phyloP scores from a whole-genome alignment of 2,888 invertebrate genomes.

The Tiphia femorata region DNA sequence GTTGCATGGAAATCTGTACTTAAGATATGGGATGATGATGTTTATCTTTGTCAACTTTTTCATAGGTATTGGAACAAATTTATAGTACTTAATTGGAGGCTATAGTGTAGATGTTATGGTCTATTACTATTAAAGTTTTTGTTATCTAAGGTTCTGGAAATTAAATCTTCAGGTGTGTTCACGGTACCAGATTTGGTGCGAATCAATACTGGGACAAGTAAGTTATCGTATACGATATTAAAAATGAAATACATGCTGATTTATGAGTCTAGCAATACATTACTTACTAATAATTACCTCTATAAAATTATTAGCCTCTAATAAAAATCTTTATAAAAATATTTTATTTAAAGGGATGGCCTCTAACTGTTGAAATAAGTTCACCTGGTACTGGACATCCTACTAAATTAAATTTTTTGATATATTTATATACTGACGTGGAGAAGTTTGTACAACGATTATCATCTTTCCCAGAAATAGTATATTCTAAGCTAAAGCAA shows the following conservation, averaged over 20 bases:
- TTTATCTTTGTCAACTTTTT: constrained; percentile 83
- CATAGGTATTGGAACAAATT: constrained; percentile 68
- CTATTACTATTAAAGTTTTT: background rate
- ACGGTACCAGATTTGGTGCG: constrained; percentile 81
- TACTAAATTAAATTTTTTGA: constrained; percentile 61
- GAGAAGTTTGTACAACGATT: constrained; percentile 61
- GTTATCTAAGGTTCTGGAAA: constrained; percentile 83
- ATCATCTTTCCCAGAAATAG: constrained; percentile 53
- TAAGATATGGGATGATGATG: constrained; percentile 82
- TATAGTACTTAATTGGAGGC: background rate
- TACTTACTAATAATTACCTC: background rate
- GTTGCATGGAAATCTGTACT: constrained; percentile 72
- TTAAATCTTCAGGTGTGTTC: constrained; percentile 86
- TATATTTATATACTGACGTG: constrained; percentile 67
- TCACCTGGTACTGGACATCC: constrained; percentile 44
- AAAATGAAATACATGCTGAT: background rate
- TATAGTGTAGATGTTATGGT: too few species aligned
- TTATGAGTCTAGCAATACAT: background rate
- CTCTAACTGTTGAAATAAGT: constrained; percentile 47
- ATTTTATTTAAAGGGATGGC: constrained; percentile 47
- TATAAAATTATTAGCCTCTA: background rate
- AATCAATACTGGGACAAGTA: too few species aligned
- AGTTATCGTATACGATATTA: background rate
- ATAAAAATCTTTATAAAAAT: too few species aligned
- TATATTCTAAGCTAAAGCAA: constrained; percentile 47